phyloP scores from a whole-genome alignment of 2,797 vertebrate genomes.

The Taenioides sp. region DNA sequence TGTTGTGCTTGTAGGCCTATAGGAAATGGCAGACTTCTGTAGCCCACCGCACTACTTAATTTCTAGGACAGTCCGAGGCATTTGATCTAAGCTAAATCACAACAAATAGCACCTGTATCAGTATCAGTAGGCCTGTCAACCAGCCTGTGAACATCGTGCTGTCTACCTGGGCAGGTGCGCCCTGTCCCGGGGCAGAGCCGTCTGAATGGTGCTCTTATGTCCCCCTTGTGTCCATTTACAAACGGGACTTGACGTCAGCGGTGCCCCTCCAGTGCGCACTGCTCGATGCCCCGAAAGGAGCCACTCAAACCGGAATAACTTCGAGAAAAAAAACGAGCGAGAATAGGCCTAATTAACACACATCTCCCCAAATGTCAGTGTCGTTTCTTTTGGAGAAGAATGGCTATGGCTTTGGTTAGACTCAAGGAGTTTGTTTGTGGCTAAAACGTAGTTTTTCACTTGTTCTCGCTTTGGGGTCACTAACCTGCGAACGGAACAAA shows the following conservation, averaged over 20 bases:
- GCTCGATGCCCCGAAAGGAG: constrained; percentile 19
- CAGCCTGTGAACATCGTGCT: not conserved
- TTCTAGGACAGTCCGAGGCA: not conserved
- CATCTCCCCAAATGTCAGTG: constrained; percentile 52
- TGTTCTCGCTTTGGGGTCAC: constrained; percentile 51
- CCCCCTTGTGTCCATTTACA: constrained; percentile 21
- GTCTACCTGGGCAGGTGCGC: constrained; percentile 33
- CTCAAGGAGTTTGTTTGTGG: constrained; percentile 10
- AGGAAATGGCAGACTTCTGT: not conserved
- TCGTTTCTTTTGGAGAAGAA: constrained; percentile 31
- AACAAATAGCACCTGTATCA: not conserved
- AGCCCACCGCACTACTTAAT: not conserved
- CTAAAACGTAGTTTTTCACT: constrained; percentile 12
- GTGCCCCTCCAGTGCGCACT: constrained; percentile 27
- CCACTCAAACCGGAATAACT: constrained; percentile 19
- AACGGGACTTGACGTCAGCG: constrained; percentile 49
- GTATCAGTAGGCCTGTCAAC: not conserved
- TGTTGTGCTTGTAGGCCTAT: not conserved
- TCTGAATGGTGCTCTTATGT: constrained; percentile 18
- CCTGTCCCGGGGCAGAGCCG: not conserved
- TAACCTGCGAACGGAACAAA: constrained; percentile 60
- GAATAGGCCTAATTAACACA: not conserved
- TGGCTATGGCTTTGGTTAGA: constrained; percentile 60
- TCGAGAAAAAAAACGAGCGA: constrained; percentile 17
- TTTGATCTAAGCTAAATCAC: not conserved